Percentiles rank a stretch among this genome's conserved stretches.
These are phyloP conservation scores for Neoascia interrupta DNA, from an alignment of 2,888 invertebrate genomes.

Conservation along the genomic window DNA sequence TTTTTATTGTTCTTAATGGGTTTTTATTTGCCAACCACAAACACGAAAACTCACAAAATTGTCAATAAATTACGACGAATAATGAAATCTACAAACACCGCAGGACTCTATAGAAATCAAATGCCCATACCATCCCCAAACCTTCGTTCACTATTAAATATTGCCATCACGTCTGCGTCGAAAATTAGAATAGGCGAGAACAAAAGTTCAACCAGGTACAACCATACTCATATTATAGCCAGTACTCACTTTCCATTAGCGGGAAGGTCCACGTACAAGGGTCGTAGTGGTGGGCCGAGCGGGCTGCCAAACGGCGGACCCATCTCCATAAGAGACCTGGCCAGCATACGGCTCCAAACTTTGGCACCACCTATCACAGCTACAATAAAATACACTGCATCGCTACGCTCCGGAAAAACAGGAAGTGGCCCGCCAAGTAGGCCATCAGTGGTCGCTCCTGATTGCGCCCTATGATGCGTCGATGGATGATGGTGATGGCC, in stretches of 20 bases:
- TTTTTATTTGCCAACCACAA: constrained; percentile 3
- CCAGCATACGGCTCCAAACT: constrained; percentile 72
- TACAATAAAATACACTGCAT: constrained; percentile 73
- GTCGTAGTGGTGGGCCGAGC: constrained; percentile 72
- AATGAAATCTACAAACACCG: neutral
- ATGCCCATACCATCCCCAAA: no score
- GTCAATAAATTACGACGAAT: constrained; percentile 9
- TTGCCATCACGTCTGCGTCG: constrained; percentile 1
- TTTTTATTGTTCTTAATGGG: no score
- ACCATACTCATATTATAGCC: neutral
- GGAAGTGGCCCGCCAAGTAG: constrained; percentile 58
- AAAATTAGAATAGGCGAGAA: neutral
- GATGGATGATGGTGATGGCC: constrained; percentile 47
- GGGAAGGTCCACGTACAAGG: constrained; percentile 73
- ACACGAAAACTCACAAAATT: constrained; percentile 17
- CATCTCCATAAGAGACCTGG: constrained; percentile 72
- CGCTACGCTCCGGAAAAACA: constrained; percentile 72
- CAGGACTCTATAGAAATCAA: no score
- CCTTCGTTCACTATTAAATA: no score
- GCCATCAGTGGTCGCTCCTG: constrained; percentile 31
- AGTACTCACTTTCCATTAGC: constrained; percentile 72
- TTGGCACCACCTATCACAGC: constrained; percentile 74
- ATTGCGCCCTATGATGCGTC: constrained; percentile 32
- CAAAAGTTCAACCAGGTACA: neutral
- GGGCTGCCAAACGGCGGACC: constrained; percentile 73